Conservation (phyloP, 1,140 invertebrate species). For the Caenorhabditis brenneri region DNA sequence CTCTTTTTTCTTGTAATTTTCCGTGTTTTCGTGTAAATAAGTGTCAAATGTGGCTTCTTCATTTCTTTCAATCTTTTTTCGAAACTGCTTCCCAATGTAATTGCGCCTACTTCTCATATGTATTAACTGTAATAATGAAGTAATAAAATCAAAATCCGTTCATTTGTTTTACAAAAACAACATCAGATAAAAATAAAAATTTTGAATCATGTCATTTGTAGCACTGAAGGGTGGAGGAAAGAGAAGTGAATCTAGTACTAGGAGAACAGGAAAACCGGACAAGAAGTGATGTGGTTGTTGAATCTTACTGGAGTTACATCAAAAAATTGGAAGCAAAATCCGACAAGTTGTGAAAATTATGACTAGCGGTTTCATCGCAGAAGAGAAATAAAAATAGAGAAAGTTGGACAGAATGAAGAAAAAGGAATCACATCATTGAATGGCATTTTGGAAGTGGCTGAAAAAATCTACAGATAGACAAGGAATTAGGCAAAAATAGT, state of each 20-base stretch:
- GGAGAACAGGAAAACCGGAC: background rate
- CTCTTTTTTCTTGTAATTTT: background rate
- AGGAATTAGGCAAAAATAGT: background rate
- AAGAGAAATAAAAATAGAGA: background rate
- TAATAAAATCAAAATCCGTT: background rate
- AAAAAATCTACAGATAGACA: background rate
- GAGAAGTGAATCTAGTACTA: slow-evolving; percentile 12
- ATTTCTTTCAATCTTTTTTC: background rate
- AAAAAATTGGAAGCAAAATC: background rate
- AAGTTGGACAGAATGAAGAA: background rate
- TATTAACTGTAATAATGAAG: too few relatives aligned
- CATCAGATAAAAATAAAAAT: background rate
- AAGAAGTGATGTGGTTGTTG: background rate
- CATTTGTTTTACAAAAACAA: background rate
- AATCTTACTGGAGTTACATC: too few relatives aligned
- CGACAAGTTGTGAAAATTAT: background rate
- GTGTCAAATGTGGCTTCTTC: background rate
- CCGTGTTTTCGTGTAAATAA: background rate
- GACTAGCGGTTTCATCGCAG: slow-evolving; percentile 2
- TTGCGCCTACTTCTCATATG: too few relatives aligned
- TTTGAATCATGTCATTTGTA: background rate
- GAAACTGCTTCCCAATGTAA: too few relatives aligned
- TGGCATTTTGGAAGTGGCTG: slow-evolving; percentile 11
- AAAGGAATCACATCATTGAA: background rate
- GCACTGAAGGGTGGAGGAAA: background rate